Evolutionary conservation across 2,797 vertebrate genomes (phyloP).

Genomic region (Thamnophis elegans): DNA sequence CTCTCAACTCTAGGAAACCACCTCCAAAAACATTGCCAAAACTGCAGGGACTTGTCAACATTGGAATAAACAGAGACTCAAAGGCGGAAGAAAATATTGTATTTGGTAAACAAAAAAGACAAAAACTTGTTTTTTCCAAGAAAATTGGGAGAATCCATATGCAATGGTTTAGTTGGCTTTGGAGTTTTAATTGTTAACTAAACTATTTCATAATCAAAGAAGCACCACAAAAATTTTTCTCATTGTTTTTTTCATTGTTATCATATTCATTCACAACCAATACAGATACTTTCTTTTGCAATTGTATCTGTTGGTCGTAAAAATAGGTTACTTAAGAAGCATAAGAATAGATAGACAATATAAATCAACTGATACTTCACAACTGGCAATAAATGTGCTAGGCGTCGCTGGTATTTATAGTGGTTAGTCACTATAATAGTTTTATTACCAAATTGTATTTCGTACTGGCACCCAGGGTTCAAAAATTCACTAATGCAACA

Average conservation of each 20-base stretch:
- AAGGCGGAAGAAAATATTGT: background rate
- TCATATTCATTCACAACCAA: background rate
- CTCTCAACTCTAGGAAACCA: background rate
- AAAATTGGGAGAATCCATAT: background rate
- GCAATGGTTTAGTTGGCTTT: background rate
- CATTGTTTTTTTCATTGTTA: background rate
- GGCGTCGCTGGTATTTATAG: background rate
- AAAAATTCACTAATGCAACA: background rate
- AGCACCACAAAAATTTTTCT: background rate
- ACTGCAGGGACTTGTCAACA: background rate
- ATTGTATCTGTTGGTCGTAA: background rate
- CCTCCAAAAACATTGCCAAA: background rate
- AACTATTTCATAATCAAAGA: background rate
- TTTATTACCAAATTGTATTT: background rate
- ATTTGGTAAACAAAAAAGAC: too few species aligned
- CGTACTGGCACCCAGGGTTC: background rate
- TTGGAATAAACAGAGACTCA: background rate
- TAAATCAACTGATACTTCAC: background rate
- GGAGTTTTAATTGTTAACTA: background rate
- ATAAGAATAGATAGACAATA: background rate
- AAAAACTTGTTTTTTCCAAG: background rate
- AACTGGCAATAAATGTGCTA: background rate
- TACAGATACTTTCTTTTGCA: background rate
- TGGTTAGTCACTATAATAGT: background rate
- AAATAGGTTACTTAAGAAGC: background rate